Percentiles rank a stretch among this genome's conserved stretches.
phyloP scores from a whole-genome alignment of 2,797 vertebrate genomes.

The Poeciliopsis paucimaculata region DNA sequence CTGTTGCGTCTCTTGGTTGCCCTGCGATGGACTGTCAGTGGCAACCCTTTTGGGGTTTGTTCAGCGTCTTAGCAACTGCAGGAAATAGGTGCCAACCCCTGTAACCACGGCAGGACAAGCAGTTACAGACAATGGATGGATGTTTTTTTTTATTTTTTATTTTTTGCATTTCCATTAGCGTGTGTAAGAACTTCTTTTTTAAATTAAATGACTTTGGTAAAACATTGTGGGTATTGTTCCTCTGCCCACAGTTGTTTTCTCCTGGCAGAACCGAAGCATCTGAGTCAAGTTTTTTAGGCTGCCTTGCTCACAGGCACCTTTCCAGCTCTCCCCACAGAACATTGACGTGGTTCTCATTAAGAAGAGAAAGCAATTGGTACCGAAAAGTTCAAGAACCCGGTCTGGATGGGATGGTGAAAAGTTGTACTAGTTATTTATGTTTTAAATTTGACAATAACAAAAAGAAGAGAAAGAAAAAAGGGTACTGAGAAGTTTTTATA shows the following conservation, averaged over 20 bases:
- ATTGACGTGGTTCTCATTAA: background rate
- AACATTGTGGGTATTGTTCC: background rate
- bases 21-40: background rate
- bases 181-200: background rate
- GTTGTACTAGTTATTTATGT: background rate
- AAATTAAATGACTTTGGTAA: background rate
- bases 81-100: background rate
- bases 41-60: background rate
- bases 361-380: background rate
- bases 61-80: background rate
- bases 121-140: background rate
- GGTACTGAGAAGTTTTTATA: background rate
- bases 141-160: background rate
- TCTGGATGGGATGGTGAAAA: background rate
- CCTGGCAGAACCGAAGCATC: background rate
- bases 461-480: too few species aligned
- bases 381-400: background rate
- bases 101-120: background rate
- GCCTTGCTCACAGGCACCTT: background rate
- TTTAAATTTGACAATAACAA: background rate
- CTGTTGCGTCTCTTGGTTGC: background rate
- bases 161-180: background rate
- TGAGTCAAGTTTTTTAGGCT: background rate
- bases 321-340: background rate
- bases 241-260: background rate